These are phyloP conservation scores for Ptychochromis oligacanthus DNA, from an alignment of 2,113 vertebrate species.

Conservation along the genomic window DNA sequence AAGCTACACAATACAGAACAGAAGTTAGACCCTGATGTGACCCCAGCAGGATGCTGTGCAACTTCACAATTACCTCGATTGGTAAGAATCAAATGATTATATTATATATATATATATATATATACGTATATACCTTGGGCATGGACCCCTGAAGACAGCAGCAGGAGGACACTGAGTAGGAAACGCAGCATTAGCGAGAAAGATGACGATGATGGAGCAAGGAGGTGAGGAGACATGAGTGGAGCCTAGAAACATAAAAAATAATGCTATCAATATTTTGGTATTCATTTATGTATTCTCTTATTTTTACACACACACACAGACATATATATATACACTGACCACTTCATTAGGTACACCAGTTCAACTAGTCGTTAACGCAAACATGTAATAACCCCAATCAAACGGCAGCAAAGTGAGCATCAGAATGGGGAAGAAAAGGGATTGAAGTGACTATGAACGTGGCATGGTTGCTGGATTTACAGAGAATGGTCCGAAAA, in stretches of 20 bases:
- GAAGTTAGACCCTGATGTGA: neutral
- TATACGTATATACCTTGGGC: conserved; percentile 69
- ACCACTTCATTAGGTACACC: neutral
- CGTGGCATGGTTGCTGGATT: neutral
- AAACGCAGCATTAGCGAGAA: conserved; percentile 44
- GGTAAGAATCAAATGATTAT: neutral
- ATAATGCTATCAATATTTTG: neutral
- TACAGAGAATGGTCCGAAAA: neutral
- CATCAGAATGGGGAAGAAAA: neutral
- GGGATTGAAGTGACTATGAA: neutral
- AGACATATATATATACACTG: neutral
- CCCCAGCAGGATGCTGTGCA: neutral
- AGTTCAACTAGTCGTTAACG: neutral
- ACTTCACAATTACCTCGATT: neutral
- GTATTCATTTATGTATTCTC: no score
- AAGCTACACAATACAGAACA: neutral
- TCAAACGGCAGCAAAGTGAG: neutral
- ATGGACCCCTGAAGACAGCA: conserved; percentile 69
- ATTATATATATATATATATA: neutral
- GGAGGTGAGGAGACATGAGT: conserved; percentile 44
- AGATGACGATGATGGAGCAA: conserved; percentile 12
- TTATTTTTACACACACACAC: neutral
- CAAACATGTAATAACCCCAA: neutral
- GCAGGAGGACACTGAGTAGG: conserved; percentile 50
- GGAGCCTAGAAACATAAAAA: conserved; percentile 48